phyloP scores from a whole-genome alignment of 2,797 vertebrate species.

The Vespertilio murinus region DNA sequence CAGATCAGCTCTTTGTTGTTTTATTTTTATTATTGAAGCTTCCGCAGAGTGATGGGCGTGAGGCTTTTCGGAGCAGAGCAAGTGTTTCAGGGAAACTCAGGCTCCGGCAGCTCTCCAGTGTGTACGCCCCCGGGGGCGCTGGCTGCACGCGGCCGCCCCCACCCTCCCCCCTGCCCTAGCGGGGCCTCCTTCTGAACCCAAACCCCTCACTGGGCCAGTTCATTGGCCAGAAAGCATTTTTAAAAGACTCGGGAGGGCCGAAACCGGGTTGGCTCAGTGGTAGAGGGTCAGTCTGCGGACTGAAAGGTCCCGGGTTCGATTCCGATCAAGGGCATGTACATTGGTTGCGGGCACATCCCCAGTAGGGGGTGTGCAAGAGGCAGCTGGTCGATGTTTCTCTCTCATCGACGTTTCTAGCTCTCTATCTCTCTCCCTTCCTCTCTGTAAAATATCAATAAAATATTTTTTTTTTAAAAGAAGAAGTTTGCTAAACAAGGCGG shows the following conservation, averaged over 20 bases:
- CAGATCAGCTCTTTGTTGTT: conserved; percentile 11
- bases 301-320: too few species aligned
- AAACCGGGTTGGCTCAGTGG: too few species aligned
- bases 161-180: not conserved
- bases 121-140: not conserved
- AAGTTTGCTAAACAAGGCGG: not conserved
- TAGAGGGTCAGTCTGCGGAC: too few species aligned
- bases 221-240: not conserved
- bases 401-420: too few species aligned
- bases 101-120: not conserved
- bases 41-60: not conserved
- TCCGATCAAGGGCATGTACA: too few species aligned
- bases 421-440: too few species aligned
- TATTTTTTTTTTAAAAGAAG: too few species aligned
- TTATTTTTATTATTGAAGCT: conserved; percentile 11
- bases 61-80: not conserved
- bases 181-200: not conserved
- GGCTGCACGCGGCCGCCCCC: fast-evolving
- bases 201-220: not conserved
- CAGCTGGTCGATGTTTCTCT: too few species aligned
- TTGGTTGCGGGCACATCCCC: too few species aligned
- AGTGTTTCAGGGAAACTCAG: not conserved
- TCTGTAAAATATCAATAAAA: too few species aligned
- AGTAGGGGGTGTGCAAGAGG: too few species aligned
- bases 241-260: not conserved